Conservation (phyloP, 2,113 vertebrate genomes). For the Notarius quadriscutis region DNA sequence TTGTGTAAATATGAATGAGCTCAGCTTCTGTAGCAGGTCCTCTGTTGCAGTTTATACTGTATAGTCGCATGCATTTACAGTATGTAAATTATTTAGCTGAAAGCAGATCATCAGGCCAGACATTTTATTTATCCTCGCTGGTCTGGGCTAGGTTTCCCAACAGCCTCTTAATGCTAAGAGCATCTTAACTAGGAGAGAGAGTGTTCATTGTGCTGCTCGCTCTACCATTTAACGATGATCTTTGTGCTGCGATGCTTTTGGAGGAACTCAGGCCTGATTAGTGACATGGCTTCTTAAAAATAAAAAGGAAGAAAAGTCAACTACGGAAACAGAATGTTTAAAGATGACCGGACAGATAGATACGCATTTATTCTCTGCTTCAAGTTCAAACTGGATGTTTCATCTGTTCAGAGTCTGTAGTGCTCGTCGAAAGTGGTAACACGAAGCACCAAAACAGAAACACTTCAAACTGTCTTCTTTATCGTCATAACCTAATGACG, state of each 20-base stretch:
- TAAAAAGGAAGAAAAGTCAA: neutral
- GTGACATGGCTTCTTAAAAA: neutral
- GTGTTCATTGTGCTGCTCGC: too few species aligned
- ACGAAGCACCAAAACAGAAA: too few species aligned
- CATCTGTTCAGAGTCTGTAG: neutral
- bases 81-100: neutral
- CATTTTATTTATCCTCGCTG: neutral
- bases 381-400: neutral
- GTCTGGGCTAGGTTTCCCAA: neutral
- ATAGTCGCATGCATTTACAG: neutral
- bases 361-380: neutral
- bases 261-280: neutral
- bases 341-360: neutral
- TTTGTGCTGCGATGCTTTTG: too few species aligned
- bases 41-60: neutral
- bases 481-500: too few species aligned
- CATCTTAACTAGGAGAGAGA: too few species aligned
- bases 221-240: too few species aligned
- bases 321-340: neutral
- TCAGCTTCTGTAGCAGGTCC: neutral
- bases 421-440: neutral
- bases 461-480: too few species aligned
- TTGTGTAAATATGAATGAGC: neutral
- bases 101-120: slow-evolving; percentile 11
- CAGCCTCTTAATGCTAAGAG: too few species aligned